Evolutionary conservation across 2,113 vertebrate species (phyloP).

Genomic region (Empidonax traillii): DNA sequence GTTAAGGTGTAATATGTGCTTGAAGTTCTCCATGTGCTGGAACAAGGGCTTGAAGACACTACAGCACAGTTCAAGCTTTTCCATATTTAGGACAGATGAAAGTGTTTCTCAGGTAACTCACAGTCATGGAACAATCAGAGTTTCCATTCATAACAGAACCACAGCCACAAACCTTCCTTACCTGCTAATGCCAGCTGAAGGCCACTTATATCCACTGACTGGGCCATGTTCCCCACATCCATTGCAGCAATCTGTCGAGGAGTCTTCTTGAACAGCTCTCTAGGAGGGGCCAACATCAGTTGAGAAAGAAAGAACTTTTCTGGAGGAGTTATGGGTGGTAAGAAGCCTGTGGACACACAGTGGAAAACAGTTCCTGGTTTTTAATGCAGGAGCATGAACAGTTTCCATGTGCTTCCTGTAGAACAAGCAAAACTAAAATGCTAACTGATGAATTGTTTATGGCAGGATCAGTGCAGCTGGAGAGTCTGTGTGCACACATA

Average conservation of each 20-base stretch:
- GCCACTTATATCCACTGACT: conserved; percentile 94
- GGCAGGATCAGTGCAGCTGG: background rate
- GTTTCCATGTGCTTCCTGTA: accelerated
- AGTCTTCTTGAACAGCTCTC: conserved; percentile 98
- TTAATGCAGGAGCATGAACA: background rate
- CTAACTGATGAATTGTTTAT: background rate
- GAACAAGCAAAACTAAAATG: background rate
- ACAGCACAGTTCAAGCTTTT: background rate
- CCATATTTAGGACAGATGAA: background rate
- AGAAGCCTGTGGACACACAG: conserved; percentile 81
- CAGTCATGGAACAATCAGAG: background rate
- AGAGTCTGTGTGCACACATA: background rate
- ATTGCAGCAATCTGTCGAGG: conserved; percentile 94
- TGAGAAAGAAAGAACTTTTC: conserved; percentile 99
- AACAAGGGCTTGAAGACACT: background rate
- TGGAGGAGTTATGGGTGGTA: conserved; percentile 94
- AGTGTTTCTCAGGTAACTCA: background rate
- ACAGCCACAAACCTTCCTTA: conserved; percentile 19
- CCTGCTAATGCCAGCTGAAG: conserved; percentile 94
- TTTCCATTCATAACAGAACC: background rate
- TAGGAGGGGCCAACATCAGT: conserved; percentile 94
- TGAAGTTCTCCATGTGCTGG: background rate
- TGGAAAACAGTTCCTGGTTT: background rate
- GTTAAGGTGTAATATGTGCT: background rate
- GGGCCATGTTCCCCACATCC: conserved; percentile 90